Conservation (phyloP, 1,140 invertebrate genomes). For the Drosophila eugracilis region DNA sequence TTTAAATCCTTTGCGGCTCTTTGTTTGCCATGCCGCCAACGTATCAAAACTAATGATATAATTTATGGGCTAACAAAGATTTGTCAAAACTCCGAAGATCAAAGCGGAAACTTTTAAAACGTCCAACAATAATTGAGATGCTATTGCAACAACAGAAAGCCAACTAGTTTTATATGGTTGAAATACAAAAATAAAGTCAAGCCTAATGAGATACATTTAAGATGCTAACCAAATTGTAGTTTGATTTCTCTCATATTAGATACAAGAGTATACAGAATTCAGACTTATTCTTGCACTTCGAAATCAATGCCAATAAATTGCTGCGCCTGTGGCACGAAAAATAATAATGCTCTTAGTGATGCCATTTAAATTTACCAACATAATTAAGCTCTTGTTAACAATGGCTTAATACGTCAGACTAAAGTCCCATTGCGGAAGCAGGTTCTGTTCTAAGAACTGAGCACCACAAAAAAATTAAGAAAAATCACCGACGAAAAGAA, state of each 20-base stretch:
- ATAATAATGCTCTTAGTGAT: slow-evolving; percentile 32
- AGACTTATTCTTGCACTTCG: background rate
- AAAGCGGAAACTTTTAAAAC: slow-evolving; percentile 7
- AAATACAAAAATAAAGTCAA: background rate
- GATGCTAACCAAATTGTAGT: too few relatives aligned
- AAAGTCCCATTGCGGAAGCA: slow-evolving; percentile 58
- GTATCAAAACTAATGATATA: slow-evolving; percentile 25
- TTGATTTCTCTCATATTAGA: too few relatives aligned
- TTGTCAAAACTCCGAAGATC: slow-evolving; percentile 9
- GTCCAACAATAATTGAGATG: slow-evolving; percentile 6
- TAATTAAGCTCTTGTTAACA: slow-evolving; percentile 71
- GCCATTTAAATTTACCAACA: slow-evolving; percentile 36
- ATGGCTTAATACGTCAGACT: slow-evolving; percentile 50
- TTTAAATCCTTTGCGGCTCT: slow-evolving; percentile 17
- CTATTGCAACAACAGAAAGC: slow-evolving; percentile 9
- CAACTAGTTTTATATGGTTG: background rate
- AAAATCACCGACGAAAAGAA: slow-evolving; percentile 26
- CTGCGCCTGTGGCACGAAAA: slow-evolving; percentile 36
- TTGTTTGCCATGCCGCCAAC: slow-evolving; percentile 19
- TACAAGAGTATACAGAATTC: slow-evolving; percentile 16
- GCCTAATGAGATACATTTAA: background rate
- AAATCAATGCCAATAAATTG: slow-evolving; percentile 32
- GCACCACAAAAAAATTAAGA: slow-evolving; percentile 1
- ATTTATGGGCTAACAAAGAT: slow-evolving; percentile 27
- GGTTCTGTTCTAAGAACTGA: slow-evolving; percentile 33